Base-by-base conservation (phyloP, 2,113 vertebrate species). In the Podarcis cretensis region DNA sequence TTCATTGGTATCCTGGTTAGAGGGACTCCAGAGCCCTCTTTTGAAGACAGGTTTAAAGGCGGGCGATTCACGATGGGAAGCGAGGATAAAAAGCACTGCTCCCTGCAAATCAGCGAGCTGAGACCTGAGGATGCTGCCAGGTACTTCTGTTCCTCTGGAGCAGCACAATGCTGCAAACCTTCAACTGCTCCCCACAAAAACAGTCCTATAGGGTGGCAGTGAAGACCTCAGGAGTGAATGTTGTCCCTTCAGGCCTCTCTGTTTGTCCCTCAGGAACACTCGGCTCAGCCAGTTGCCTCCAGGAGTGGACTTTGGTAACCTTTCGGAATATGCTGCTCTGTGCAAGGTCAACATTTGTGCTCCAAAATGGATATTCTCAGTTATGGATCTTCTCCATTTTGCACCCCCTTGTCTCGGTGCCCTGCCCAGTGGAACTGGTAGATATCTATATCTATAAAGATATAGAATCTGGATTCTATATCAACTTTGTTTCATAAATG, bases 131-230 rank as follows among this genome's bases (percentile, higher is more conserved):
- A 84, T n/a, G 3, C 27, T 2, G 86, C 86, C 6, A 3, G 65
- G 20, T 87, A 87, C 10, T 87, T 87, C 71, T 90, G 85, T 71
- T 75, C 81, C 65, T 78, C 63, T 35, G 16, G 10, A 37, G 23
- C 12, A 2, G 25, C 81, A 89, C 81, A 78, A 37, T 78, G 40
- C 43, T 77, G 63, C 37, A 84, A 89, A 37, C n/a, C 3, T 37
- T 14, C 63, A 77, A 40, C 43, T 69, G 63, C 23, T 77, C 37
- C 9, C 8, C 25, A 16, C 30, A 80, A 48, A 35, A 87, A 87
- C 43, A 9, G 18, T 3, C 20, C 16, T 30, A 68, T 16, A 12
- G 37, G 66, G 27, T 21, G 6, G 25, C 3, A 7, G 2, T 78
- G 43, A 65, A 23, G 35, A 18, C 27, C 65, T 16, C 25, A 48